Evolutionary conservation across 1,140 invertebrate species (phyloP).

Genomic region (Diorhabda elongata): DNA sequence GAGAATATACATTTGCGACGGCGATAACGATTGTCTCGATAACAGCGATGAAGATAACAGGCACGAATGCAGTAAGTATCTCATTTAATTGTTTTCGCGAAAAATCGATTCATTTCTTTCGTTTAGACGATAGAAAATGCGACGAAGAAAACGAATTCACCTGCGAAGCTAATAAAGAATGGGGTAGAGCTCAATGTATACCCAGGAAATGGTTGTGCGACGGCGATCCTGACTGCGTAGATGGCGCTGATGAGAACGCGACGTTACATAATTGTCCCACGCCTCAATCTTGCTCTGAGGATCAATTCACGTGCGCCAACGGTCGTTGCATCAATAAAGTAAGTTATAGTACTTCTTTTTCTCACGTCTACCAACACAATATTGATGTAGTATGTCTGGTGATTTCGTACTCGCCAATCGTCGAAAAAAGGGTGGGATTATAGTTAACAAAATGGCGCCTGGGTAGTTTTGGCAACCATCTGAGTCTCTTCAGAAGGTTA

Average conservation of each 20-base stretch:
- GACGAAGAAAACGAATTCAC: conserved; percentile 90
- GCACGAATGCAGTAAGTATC: conserved; percentile 80
- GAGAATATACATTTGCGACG: conserved; percentile 95
- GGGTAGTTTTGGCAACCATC: too few species aligned
- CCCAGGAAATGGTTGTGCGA: conserved; percentile 93
- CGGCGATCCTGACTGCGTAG: conserved; percentile 92
- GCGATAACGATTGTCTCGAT: conserved; percentile 92
- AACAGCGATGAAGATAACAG: conserved; percentile 86
- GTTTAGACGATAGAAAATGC: conserved; percentile 77
- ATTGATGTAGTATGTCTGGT: too few species aligned
- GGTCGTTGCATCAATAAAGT: conserved; percentile 75
- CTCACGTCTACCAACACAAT: too few species aligned
- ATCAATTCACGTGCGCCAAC: conserved; percentile 88
- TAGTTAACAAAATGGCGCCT: too few species aligned
- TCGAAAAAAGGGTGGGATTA: too few species aligned
- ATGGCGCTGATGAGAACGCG: conserved; percentile 92
- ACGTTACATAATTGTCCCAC: conserved; percentile 77
- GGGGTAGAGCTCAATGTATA: conserved; percentile 90
- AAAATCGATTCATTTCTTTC: background rate
- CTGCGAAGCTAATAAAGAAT: conserved; percentile 82
- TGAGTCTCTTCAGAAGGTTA: too few species aligned
- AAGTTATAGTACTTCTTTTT: conserved; percentile 8
- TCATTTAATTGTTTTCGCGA: background rate
- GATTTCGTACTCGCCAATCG: too few species aligned
- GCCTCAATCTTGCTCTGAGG: conserved; percentile 74